These are phyloP conservation scores for Etheostoma cragini DNA, from an alignment of 2,113 vertebrate species.

Conservation along the genomic window DNA sequence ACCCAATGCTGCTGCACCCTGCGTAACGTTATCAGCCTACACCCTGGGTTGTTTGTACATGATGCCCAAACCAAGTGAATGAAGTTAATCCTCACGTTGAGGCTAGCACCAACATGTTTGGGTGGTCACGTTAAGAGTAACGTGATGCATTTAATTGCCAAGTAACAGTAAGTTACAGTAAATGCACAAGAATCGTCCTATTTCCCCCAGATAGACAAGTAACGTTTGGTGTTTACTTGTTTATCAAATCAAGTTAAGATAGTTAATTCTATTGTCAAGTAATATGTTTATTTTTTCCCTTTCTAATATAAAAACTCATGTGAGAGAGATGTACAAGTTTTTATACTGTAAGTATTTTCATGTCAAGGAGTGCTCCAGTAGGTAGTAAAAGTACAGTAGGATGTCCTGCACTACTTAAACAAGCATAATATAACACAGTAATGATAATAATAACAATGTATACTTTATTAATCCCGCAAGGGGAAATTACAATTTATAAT, in stretches of 20 bases:
- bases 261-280: neutral
- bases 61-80: neutral
- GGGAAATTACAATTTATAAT: no score
- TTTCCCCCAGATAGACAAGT: neutral
- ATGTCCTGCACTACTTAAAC: neutral
- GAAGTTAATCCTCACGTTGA: neutral
- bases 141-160: neutral
- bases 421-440: neutral
- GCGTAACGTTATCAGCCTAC: neutral
- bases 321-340: neutral
- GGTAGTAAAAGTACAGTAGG: neutral
- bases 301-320: neutral
- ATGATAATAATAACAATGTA: no score
- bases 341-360: neutral
- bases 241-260: neutral
- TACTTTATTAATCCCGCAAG: no score
- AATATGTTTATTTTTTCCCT: neutral
- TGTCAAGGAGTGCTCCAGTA: neutral
- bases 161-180: neutral
- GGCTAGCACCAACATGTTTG: no score
- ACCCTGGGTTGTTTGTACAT: neutral
- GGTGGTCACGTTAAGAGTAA: no score
- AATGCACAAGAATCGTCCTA: neutral
- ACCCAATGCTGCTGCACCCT: neutral
- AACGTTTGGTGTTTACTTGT: neutral